Conservation (phyloP, 64 coral and sea anemone genomes). For the Dendrophyllia cribrosa region DNA sequence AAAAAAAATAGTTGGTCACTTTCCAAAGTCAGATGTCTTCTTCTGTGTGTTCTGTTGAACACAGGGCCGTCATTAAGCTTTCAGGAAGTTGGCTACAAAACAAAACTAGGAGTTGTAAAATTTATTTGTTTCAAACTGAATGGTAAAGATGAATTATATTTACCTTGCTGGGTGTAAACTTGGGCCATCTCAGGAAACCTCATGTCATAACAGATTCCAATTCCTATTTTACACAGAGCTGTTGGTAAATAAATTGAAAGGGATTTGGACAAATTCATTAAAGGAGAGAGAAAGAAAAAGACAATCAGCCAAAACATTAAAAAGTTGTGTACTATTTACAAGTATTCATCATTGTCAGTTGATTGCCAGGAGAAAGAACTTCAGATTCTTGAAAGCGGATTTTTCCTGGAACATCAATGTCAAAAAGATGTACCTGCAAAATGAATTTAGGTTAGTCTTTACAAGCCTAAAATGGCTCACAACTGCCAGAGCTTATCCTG, state of each 20-base stretch:
- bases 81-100: too few relatives aligned
- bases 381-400: conserved; percentile 95
- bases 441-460: neutral
- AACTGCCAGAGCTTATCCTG: too few relatives aligned
- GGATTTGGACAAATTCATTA: neutral
- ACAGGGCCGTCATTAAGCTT: too few relatives aligned
- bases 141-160: neutral
- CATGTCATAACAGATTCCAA: conserved; percentile 98
- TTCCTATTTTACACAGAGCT: conserved; percentile 96
- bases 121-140: too few relatives aligned
- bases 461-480: too few relatives aligned
- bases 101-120: too few relatives aligned
- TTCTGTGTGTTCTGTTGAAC: too few relatives aligned
- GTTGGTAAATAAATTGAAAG: neutral
- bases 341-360: conserved; percentile 87
- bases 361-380: conserved; percentile 79
- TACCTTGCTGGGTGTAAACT: conserved; percentile 91
- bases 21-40: too few relatives aligned
- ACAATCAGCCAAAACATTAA: neutral
- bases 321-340: conserved; percentile 58
- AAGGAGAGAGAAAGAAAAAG: neutral
- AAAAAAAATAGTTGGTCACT: too few relatives aligned
- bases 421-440: conserved; percentile 94
- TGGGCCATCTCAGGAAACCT: conserved; percentile 93
- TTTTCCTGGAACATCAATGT: conserved; percentile 98